A percentile compares a stretch with the other conserved stretches of the same genome.
phyloP scores from a whole-genome alignment of 2,797 vertebrate genomes.

The Thamnophis elegans region DNA sequence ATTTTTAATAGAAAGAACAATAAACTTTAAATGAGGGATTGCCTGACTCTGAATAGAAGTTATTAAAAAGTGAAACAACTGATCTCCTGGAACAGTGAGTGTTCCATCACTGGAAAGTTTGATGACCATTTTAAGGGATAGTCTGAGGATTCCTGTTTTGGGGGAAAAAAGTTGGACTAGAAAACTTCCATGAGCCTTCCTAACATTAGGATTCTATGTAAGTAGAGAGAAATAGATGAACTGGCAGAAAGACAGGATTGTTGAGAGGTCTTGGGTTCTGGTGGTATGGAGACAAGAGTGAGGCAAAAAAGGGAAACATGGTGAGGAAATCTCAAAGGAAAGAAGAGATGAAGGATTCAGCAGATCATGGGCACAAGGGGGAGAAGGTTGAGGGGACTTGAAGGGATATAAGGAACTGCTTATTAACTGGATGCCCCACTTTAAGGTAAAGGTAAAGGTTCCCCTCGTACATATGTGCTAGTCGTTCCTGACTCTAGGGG shows the following conservation, averaged over 20 bases:
- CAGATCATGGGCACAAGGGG: background rate
- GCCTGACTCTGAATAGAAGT: background rate
- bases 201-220: background rate
- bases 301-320: background rate
- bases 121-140: background rate
- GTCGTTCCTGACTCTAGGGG: too few species aligned
- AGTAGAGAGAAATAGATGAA: background rate
- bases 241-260: background rate
- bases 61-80: background rate
- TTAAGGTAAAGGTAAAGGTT: too few species aligned
- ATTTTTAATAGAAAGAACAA: background rate
- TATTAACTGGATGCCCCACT: background rate
- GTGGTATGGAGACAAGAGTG: background rate
- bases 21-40: background rate
- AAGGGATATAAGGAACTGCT: background rate
- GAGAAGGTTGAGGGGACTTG: background rate
- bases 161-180: background rate
- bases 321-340: background rate
- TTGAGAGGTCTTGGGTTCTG: background rate
- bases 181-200: background rate
- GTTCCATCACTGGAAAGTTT: background rate
- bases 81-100: background rate
- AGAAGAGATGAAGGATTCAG: background rate
- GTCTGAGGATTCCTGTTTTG: background rate
- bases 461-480: too few species aligned